A percentile compares a stretch with the other conserved stretches of the same genome.
Conservation (phyloP, 2,113 vertebrate species). For the Hiodon tergisus region DNA sequence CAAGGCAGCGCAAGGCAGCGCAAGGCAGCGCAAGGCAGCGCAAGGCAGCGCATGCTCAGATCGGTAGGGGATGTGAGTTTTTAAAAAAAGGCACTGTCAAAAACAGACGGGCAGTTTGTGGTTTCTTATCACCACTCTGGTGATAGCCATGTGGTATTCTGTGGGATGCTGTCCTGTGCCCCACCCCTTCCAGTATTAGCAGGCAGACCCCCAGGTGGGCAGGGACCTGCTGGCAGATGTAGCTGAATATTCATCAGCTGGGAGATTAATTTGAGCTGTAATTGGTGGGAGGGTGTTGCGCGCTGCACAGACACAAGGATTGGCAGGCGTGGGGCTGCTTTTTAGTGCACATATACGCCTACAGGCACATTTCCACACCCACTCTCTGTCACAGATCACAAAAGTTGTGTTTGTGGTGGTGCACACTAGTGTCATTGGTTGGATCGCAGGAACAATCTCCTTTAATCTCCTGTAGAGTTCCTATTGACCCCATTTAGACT, state of each 20-base stretch:
- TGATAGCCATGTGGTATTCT: constrained; percentile 15
- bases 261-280: constrained; percentile 37
- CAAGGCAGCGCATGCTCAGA: no score
- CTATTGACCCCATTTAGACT: no score
- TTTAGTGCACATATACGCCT: not conserved
- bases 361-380: not conserved
- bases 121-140: no score
- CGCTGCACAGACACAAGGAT: not conserved
- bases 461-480: no score
- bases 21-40: no score
- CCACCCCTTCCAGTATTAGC: not conserved
- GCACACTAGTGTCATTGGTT: no score
- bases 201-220: constrained; percentile 2
- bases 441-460: no score
- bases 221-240: constrained; percentile 37
- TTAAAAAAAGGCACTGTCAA: no score
- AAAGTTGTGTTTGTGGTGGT: no score
- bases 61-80: no score
- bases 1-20: no score
- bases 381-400: not conserved
- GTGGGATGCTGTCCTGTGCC: not conserved
- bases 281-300: constrained; percentile 31
- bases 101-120: no score
- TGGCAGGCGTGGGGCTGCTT: constrained; percentile 15
- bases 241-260: constrained; percentile 48